Percentiles rank a stretch among this genome's conserved stretches.
Conservation (phyloP, 2,797 vertebrate genomes). For the Melopsittacus undulatus region DNA sequence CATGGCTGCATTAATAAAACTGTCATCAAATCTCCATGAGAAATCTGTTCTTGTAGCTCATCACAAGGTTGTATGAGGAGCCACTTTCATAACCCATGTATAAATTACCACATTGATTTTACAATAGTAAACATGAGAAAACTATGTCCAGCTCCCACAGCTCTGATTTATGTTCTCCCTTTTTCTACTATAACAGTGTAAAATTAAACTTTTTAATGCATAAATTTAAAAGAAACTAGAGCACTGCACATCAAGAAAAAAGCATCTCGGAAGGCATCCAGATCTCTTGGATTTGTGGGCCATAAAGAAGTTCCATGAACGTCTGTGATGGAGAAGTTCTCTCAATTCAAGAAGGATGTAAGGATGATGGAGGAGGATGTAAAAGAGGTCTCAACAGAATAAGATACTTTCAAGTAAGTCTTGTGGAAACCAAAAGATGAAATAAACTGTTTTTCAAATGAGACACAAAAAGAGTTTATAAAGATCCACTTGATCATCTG, state of each 20-base stretch:
- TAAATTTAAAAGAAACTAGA: neutral
- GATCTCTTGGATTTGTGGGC: neutral
- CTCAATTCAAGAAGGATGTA: neutral
- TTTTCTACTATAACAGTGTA: neutral
- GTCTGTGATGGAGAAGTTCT: neutral
- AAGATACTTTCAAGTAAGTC: neutral
- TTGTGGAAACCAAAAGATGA: neutral
- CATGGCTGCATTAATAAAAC: neutral
- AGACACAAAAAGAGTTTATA: neutral
- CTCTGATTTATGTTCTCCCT: neutral
- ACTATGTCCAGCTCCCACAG: neutral
- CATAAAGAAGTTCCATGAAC: neutral
- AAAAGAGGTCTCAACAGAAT: neutral
- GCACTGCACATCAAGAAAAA: neutral
- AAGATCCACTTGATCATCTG: neutral
- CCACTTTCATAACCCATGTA: neutral
- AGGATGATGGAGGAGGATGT: neutral
- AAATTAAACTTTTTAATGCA: neutral
- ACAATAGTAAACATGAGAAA: neutral
- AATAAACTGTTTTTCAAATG: neutral
- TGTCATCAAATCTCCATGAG: neutral
- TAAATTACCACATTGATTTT: neutral
- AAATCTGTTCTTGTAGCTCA: neutral
- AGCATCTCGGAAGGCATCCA: neutral
- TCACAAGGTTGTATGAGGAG: neutral